A percentile compares a stretch with the other conserved stretches of the same genome.
Conservation (phyloP, 2,888 invertebrate species). For the Drosophila putrida region DNA sequence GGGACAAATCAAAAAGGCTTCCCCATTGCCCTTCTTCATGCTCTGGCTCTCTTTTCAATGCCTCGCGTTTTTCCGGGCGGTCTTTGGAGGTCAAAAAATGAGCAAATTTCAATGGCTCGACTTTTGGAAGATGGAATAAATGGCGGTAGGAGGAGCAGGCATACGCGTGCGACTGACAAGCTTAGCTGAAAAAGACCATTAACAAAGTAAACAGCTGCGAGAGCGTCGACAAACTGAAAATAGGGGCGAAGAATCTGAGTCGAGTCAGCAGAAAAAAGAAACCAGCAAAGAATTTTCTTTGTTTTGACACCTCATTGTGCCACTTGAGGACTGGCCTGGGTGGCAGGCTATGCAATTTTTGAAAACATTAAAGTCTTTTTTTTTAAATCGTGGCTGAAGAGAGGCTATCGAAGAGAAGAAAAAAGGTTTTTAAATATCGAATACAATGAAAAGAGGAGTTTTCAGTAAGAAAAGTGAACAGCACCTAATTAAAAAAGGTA, state of each 20-base stretch:
- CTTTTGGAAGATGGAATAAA: not conserved
- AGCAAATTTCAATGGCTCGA: slow-evolving; percentile 60
- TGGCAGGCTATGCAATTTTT: slow-evolving; percentile 14
- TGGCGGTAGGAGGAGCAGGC: slow-evolving; percentile 3
- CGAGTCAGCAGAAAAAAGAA: slow-evolving; percentile 64
- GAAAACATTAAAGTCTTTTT: slow-evolving; percentile 45
- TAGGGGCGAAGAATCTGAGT: slow-evolving; percentile 49
- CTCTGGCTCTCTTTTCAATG: slow-evolving; percentile 60
- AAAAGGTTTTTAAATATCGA: too few species aligned
- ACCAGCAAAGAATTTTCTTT: slow-evolving; percentile 64
- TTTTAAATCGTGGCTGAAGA: slow-evolving; percentile 13
- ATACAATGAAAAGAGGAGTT: not conserved
- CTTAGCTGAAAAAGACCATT: slow-evolving; percentile 81
- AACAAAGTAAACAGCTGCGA: slow-evolving; percentile 81
- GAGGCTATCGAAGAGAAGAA: slow-evolving; percentile 1
- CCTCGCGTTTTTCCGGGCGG: slow-evolving; percentile 38
- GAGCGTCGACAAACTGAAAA: slow-evolving; percentile 55
- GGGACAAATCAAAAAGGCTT: slow-evolving; percentile 68
- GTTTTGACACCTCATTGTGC: slow-evolving; percentile 77
- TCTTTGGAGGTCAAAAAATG: slow-evolving; percentile 72
- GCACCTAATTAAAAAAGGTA: too few species aligned
- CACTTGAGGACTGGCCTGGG: slow-evolving; percentile 23
- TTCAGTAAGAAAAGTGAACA: too few species aligned
- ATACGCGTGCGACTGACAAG: slow-evolving; percentile 65
- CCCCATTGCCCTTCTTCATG: slow-evolving; percentile 1